A percentile compares a stretch with the other conserved stretches of the same genome.
These are phyloP conservation scores for Seladonia tumulorum DNA, from an alignment of 2,888 invertebrate genomes.

Conservation along the genomic window DNA sequence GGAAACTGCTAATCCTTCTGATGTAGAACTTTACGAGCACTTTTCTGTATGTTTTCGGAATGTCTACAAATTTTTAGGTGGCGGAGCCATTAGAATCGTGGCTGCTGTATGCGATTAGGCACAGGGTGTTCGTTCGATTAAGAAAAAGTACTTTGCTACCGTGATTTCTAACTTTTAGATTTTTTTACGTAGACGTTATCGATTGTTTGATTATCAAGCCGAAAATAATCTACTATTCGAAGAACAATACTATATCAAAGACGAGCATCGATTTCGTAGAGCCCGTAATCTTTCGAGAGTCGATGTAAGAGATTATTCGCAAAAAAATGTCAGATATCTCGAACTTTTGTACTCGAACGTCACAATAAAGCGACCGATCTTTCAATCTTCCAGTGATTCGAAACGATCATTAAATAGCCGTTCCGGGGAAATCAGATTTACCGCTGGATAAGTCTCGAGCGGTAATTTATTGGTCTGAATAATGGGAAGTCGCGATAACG, in stretches of 20 bases:
- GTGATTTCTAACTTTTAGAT: too few relatives aligned
- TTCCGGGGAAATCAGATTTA: conserved; percentile 12
- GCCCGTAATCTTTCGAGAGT: neutral
- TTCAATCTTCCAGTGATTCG: neutral
- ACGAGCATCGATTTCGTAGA: neutral
- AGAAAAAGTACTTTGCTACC: too few relatives aligned
- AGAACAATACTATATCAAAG: neutral
- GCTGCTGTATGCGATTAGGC: too few relatives aligned
- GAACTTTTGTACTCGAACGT: neutral
- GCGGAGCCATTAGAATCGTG: neutral
- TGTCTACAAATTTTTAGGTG: neutral
- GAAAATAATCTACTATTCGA: neutral
- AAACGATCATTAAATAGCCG: neutral
- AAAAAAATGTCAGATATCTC: neutral
- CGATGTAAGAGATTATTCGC: neutral
- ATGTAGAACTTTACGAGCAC: neutral
- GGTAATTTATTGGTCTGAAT: conserved; percentile 41
- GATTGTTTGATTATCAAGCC: neutral
- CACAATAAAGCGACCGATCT: neutral
- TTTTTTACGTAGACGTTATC: too few relatives aligned
- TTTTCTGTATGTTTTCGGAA: neutral
- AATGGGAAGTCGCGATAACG: conserved; percentile 17
- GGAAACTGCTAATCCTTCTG: neutral
- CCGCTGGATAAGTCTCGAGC: conserved; percentile 5
- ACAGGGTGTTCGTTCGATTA: too few relatives aligned